Conservation (phyloP, 2,888 invertebrate genomes). For the Drosophila neonasuta region DNA sequence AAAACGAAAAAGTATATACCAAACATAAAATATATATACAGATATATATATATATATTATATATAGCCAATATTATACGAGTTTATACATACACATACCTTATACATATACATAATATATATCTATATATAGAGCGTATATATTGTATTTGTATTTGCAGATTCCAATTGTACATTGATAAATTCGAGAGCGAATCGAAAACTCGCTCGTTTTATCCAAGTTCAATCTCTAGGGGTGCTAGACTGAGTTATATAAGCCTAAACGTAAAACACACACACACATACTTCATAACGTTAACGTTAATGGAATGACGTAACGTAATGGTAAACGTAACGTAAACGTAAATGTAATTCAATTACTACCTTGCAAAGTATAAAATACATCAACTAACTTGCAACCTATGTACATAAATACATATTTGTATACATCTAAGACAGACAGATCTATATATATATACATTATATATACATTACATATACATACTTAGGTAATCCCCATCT, state of each 20-base stretch:
- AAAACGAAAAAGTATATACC: constrained; percentile 1
- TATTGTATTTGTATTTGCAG: constrained; percentile 31
- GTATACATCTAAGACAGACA: constrained; percentile 36
- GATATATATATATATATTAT: constrained; percentile 22
- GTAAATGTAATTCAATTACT: constrained; percentile 72
- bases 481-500: neutral
- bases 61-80: constrained; percentile 51
- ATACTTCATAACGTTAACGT: constrained; percentile 23
- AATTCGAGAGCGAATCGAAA: constrained; percentile 45
- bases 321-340: constrained; percentile 42
- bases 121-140: constrained; percentile 17
- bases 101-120: constrained; percentile 28
- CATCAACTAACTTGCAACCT: constrained; percentile 54
- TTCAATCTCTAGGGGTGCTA: constrained; percentile 79
- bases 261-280: constrained; percentile 16
- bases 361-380: constrained; percentile 72
- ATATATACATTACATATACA: constrained; percentile 29
- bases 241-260: constrained; percentile 72
- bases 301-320: constrained; percentile 15
- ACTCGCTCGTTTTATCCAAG: constrained; percentile 67
- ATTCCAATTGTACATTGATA: constrained; percentile 66
- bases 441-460: constrained; percentile 24
- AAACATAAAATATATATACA: constrained; percentile 17
- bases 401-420: constrained; percentile 46
- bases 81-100: constrained; percentile 35